Conservation (phyloP, 2,797 vertebrate genomes). For the Channa striata region DNA sequence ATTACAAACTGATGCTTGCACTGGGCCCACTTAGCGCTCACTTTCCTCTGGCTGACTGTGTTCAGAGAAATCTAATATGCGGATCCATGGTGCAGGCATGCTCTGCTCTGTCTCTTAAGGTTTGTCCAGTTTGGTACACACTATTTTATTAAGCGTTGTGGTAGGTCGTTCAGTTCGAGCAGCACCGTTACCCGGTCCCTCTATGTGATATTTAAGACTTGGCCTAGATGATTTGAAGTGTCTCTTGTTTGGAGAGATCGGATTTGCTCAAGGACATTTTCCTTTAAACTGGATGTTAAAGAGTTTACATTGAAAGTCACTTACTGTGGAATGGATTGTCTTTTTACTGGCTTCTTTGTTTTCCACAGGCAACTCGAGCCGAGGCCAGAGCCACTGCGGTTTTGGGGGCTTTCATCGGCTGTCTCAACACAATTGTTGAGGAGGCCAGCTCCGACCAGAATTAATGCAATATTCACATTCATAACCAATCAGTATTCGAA, state of each 20-base stretch:
- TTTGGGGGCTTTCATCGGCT: conserved; percentile 81
- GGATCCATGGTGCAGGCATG: conserved; percentile 59
- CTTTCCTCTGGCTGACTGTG: conserved; percentile 67
- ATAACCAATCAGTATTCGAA: conserved; percentile 75
- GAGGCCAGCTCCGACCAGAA: conserved; percentile 80
- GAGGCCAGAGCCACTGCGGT: conserved; percentile 75
- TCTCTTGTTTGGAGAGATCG: conserved; percentile 76
- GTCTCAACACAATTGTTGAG: conserved; percentile 77
- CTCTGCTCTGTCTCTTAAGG: conserved; percentile 73
- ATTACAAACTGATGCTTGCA: conserved; percentile 76
- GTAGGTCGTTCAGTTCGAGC: conserved; percentile 76
- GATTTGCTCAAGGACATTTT: conserved; percentile 84
- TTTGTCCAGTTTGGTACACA: conserved; percentile 69
- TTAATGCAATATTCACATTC: conserved; percentile 80
- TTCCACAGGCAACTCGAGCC: conserved; percentile 77
- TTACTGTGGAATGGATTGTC: conserved; percentile 77
- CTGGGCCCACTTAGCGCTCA: conserved; percentile 65
- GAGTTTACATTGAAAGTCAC: conserved; percentile 81
- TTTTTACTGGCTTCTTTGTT: conserved; percentile 84
- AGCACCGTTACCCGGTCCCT: conserved; percentile 68
- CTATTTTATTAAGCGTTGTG: conserved; percentile 80
- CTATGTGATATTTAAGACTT: conserved; percentile 84
- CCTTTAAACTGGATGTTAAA: conserved; percentile 79
- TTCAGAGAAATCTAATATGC: conserved; percentile 74
- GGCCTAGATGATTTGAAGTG: conserved; percentile 75